A percentile compares a stretch with the other conserved stretches of the same genome.
These are phyloP conservation scores for Neodiprion fabricii DNA, from an alignment of 1,140 invertebrate genomes.

Conservation along the genomic window DNA sequence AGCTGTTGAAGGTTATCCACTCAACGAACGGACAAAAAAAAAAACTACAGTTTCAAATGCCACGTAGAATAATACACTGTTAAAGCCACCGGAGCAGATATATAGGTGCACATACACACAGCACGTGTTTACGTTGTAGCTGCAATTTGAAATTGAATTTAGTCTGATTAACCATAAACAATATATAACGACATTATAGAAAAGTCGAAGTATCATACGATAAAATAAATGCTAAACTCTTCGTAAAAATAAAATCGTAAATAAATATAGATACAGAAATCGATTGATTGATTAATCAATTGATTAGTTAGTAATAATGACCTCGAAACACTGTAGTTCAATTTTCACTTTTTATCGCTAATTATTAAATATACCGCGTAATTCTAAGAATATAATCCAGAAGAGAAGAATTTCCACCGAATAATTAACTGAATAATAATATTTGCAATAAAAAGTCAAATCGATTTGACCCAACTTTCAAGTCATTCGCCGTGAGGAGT, in stretches of 20 bases:
- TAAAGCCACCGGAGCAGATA: background rate
- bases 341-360: background rate
- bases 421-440: too few species aligned
- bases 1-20: conserved; percentile 7
- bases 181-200: background rate
- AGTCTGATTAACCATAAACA: background rate
- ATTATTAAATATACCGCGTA: too few species aligned
- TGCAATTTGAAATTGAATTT: background rate
- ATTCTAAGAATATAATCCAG: too few species aligned
- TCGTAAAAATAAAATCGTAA: too few species aligned
- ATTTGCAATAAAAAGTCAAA: too few species aligned
- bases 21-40: background rate
- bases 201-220: background rate
- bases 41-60: background rate
- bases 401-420: too few species aligned
- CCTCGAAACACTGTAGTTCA: background rate
- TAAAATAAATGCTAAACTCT: background rate
- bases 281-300: too few species aligned
- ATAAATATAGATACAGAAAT: too few species aligned
- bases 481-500: too few species aligned
- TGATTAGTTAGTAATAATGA: too few species aligned
- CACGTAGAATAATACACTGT: background rate
- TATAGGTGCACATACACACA: background rate
- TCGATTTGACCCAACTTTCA: too few species aligned
- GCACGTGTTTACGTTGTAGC: background rate